Percentiles rank a stretch among this genome's conserved stretches.
Conservation (phyloP, 2,797 vertebrate genomes). For the Oreonectes daqikongensis region DNA sequence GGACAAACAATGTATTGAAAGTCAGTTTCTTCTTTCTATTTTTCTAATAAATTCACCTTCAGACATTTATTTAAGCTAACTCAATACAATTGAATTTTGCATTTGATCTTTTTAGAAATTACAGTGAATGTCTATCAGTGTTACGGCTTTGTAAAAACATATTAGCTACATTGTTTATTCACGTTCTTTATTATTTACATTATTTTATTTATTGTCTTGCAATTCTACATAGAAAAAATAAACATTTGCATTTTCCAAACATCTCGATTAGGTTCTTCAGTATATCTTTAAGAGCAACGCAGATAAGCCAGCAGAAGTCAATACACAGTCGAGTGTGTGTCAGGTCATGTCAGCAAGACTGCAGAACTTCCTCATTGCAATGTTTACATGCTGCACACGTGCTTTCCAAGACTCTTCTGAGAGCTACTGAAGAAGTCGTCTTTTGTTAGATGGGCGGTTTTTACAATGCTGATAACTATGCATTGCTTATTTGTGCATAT, state of each 20-base stretch:
- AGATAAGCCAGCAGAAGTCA: constrained; percentile 50
- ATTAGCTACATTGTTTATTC: no score
- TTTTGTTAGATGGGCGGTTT: constrained; percentile 38
- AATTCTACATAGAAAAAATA: not conserved
- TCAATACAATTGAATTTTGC: no score
- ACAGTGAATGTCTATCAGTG: no score
- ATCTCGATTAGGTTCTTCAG: not conserved
- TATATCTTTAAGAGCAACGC: constrained; percentile 16
- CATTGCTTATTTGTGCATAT: not conserved
- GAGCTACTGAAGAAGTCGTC: constrained; percentile 21
- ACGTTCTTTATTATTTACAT: no score
- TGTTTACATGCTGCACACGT: constrained; percentile 78
- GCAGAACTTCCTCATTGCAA: constrained; percentile 71
- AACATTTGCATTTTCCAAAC: not conserved
- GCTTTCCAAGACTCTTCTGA: constrained; percentile 59
- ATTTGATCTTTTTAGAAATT: no score
- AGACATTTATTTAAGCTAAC: no score
- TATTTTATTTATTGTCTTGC: not conserved
- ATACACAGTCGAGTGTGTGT: constrained; percentile 61
- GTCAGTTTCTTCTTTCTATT: not conserved
- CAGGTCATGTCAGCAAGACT: constrained; percentile 67
- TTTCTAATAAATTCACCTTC: no score
- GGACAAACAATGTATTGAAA: not conserved
- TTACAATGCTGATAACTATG: constrained; percentile 34
- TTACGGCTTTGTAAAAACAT: no score